These are phyloP conservation scores for Diarsia dahlii DNA, from an alignment of 2,888 invertebrate genomes.

Conservation along the genomic window DNA sequence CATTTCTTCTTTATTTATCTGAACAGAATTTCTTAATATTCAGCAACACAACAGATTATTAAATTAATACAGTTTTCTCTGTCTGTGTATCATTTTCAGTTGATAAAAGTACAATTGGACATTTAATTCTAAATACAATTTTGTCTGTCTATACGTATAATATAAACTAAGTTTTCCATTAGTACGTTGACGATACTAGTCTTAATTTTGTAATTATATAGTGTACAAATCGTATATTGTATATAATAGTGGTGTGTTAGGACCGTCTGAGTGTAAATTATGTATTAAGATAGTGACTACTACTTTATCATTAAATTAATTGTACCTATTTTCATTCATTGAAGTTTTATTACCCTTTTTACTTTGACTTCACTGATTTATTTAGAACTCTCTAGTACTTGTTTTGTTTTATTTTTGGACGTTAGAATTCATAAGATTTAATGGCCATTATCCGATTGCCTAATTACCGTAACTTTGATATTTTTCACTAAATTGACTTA, in stretches of 20 bases:
- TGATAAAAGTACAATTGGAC: conserved; percentile 10
- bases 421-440: no score
- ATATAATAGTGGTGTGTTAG: conserved; percentile 72
- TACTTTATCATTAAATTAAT: conserved; percentile 88
- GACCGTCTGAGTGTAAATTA: conserved; percentile 81
- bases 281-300: conserved; percentile 74
- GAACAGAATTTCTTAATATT: not conserved
- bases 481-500: no score
- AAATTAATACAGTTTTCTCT: not conserved
- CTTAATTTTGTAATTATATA: conserved; percentile 68
- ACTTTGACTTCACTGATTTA: not conserved
- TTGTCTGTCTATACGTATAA: conserved; percentile 33
- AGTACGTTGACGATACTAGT: conserved; percentile 67
- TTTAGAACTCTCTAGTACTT: no score
- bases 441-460: no score
- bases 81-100: not conserved
- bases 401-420: no score
- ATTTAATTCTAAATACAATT: not conserved
- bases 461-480: no score
- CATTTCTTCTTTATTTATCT: not conserved
- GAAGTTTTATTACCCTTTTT: conserved; percentile 71
- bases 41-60: not conserved
- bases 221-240: conserved; percentile 77
- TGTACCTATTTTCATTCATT: conserved; percentile 85
- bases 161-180: conserved; percentile 44